Evolutionary conservation across 2,888 invertebrate genomes (phyloP).

Genomic region (Plutella xylostella): DNA sequence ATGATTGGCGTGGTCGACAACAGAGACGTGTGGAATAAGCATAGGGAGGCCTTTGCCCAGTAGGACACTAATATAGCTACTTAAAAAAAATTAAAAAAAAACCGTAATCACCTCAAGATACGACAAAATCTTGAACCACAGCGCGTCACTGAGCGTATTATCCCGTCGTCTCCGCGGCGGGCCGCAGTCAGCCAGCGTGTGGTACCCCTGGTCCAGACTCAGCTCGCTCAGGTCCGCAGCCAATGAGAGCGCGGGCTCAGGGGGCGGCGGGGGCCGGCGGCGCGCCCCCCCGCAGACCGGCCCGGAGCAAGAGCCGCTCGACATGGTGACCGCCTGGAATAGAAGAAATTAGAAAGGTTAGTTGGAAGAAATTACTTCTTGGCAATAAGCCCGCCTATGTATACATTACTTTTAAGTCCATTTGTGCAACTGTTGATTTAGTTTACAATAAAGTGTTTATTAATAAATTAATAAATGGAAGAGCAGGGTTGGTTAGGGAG

Average conservation of each 20-base stretch:
- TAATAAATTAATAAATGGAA: not conserved
- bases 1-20: too few species aligned
- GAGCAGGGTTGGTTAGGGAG: too few species aligned
- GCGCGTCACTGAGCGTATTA: slow-evolving; percentile 48
- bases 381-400: not conserved
- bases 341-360: not conserved
- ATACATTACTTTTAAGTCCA: not conserved
- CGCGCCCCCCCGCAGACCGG: slow-evolving; percentile 56
- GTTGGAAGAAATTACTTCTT: not conserved
- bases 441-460: not conserved
- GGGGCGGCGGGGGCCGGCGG: slow-evolving; percentile 55
- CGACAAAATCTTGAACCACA: slow-evolving; percentile 54
- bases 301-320: slow-evolving; percentile 52
- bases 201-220: slow-evolving; percentile 84
- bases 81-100: not conserved
- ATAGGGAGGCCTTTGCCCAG: too few species aligned
- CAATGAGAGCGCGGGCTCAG: slow-evolving; percentile 53
- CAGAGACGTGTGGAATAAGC: too few species aligned
- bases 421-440: not conserved
- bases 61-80: too few species aligned
- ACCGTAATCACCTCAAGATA: slow-evolving; percentile 45
- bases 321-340: slow-evolving; percentile 40
- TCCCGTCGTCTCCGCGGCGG: slow-evolving; percentile 49
- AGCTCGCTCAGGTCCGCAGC: slow-evolving; percentile 67
- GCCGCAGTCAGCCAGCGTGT: slow-evolving; percentile 79